Evolutionary conservation across 2,797 vertebrate genomes (phyloP), one percentile per base, ranked within the genome.

Genomic region (Parauchenoglanis ngamensis): DNA sequence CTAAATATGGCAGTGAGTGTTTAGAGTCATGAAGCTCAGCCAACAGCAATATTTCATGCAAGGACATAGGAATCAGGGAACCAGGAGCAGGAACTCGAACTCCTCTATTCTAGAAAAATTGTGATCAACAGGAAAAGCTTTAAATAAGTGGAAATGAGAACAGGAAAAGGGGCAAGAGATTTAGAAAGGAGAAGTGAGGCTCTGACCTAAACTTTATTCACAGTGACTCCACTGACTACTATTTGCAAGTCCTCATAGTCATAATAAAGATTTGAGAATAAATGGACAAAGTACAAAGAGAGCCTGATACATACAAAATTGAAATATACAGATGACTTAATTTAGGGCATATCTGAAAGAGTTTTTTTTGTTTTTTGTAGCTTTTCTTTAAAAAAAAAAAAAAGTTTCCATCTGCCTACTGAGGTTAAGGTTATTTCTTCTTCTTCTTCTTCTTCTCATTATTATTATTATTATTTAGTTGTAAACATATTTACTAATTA

Each of bases 1-100:
- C 52, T 84, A 87, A 88, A 84, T 83, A 67, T 89, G 56, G 25
- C 2, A 1, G 79, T 63, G 78, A 70, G 67, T 23, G 68, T 49
- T 56, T 85, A 56, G 77, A 88, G 40, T 63, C 78, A 63, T 63
- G 57, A 81, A 81, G 57, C 56, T 46, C 57, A 81, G 23, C 17
- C 52, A 52, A 77, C 85, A 68, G 25, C 8, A 63, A 35, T 73
- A 31, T 81, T 78, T 81, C 59, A 79, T 21, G 12, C 44, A 31
- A 82, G 79, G 63, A 68, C 63, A 68, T 1, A 7, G 46, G 17
- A 28, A 28, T 46, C 59, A 5, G 2, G 12, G 40, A 35, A 35
- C 35, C 63, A 68, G 6, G 44, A 83, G 81, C 19, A 11, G 44
- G 44, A 67, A 82, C 61, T 65, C 21, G 28, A 82, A 82, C 44